phyloP scores from a whole-genome alignment of 2,113 vertebrate species.

The Alethe diademata region DNA sequence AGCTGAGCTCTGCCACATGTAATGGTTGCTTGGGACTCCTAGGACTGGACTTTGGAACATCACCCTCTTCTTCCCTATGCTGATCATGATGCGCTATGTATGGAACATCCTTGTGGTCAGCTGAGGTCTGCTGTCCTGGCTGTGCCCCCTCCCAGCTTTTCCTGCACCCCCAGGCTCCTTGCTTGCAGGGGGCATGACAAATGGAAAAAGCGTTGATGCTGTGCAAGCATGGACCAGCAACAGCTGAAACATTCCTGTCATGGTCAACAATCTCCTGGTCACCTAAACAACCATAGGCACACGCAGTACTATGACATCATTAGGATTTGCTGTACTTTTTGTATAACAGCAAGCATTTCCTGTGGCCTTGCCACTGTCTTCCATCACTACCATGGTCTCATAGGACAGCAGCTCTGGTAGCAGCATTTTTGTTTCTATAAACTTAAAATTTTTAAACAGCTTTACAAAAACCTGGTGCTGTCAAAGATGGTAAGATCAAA shows the following conservation, averaged over 20 bases:
- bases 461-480: background rate
- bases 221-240: background rate
- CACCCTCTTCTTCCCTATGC: background rate
- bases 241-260: background rate
- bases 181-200: background rate
- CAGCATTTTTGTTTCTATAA: background rate
- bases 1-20: background rate
- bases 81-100: fast-evolving
- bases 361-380: background rate
- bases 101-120: background rate
- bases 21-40: background rate
- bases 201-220: background rate
- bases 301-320: fast-evolving
- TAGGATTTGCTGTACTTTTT: background rate
- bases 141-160: background rate
- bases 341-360: background rate
- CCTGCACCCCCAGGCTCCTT: background rate
- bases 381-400: background rate
- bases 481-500: background rate
- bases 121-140: background rate
- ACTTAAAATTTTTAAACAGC: background rate
- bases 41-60: background rate
- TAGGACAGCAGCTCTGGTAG: background rate
- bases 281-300: background rate
- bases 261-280: background rate